Conservation (phyloP, 2,888 invertebrate species). For the Xanthia icteritia region DNA sequence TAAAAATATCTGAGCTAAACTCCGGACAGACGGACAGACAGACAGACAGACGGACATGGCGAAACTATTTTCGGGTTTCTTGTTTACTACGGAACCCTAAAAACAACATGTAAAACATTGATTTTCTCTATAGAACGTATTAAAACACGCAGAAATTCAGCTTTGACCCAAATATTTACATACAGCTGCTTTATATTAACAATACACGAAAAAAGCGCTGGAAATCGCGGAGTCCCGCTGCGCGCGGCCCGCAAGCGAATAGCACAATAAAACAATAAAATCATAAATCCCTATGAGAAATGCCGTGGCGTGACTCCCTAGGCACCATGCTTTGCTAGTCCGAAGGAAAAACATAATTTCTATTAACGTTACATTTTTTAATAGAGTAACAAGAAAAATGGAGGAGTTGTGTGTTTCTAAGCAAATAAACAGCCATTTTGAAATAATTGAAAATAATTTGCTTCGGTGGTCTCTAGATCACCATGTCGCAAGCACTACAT, state of each 20-base stretch:
- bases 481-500: too few species aligned
- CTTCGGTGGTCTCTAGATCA: background rate
- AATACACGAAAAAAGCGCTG: slow-evolving; percentile 59
- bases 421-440: background rate
- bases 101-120: slow-evolving; percentile 16
- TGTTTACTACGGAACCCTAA: too few species aligned
- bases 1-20: too few species aligned
- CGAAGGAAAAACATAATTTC: slow-evolving; percentile 31
- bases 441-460: too few species aligned
- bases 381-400: background rate
- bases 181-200: slow-evolving; percentile 47
- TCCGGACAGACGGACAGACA: too few species aligned
- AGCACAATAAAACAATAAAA: slow-evolving; percentile 81
- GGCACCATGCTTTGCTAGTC: slow-evolving; percentile 52
- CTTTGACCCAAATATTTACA: slow-evolving; percentile 61
- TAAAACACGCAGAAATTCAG: slow-evolving; percentile 43
- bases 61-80: too few species aligned
- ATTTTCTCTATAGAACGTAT: slow-evolving; percentile 14
- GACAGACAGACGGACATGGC: too few species aligned
- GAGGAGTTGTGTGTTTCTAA: background rate
- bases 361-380: slow-evolving; percentile 17
- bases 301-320: slow-evolving; percentile 75
- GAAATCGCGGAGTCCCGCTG: slow-evolving; percentile 66
- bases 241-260: slow-evolving; percentile 69
- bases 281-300: slow-evolving; percentile 80